Percentiles rank a stretch among this genome's conserved stretches.
These are phyloP conservation scores for Falco cherrug DNA, from an alignment of 2,797 vertebrate genomes.

Conservation along the genomic window DNA sequence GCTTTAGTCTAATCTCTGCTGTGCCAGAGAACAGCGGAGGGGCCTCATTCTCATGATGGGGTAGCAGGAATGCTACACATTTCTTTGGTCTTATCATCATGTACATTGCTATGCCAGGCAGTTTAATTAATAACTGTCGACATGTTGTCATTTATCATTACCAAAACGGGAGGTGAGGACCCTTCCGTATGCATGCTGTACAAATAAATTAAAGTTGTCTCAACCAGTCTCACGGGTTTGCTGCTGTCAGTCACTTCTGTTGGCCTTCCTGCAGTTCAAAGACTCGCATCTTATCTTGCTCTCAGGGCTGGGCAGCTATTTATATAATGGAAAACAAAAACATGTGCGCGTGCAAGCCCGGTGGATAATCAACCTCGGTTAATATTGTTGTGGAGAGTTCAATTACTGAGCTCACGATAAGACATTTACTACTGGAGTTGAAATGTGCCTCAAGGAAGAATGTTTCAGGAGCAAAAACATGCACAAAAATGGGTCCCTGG, in stretches of 20 bases:
- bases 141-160: constrained; percentile 76
- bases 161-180: constrained; percentile 38
- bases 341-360: neutral
- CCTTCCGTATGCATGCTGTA: neutral
- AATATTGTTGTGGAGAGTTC: neutral
- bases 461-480: neutral
- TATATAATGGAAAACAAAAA: neutral
- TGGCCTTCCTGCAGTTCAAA: constrained; percentile 6
- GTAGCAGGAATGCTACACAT: constrained; percentile 69
- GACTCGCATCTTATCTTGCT: neutral
- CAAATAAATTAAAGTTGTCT: constrained; percentile 56
- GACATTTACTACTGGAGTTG: neutral
- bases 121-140: constrained; percentile 78
- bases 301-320: neutral
- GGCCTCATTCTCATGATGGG: constrained; percentile 78
- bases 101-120: constrained; percentile 24
- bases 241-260: neutral
- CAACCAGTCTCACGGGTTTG: neutral
- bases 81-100: constrained; percentile 41
- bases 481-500: neutral
- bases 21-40: constrained; percentile 78
- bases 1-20: constrained; percentile 51
- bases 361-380: neutral
- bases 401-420: neutral
- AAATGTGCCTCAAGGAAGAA: neutral